Base-by-base conservation (phyloP, 2,888 invertebrate species). In the Cryptus viduatorius region DNA sequence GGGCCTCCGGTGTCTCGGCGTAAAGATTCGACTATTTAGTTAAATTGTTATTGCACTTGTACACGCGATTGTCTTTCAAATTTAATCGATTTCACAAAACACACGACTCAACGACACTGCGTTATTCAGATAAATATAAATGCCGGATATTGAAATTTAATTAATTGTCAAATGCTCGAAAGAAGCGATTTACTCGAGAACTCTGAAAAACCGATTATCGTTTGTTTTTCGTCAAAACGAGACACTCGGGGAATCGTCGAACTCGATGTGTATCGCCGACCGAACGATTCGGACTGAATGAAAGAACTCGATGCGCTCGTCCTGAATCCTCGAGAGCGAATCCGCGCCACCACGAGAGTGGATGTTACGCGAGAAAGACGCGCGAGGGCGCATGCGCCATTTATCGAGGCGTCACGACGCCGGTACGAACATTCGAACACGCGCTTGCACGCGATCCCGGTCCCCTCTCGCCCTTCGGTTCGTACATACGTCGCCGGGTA, bases 391-490 rank as follows among this genome's bases (percentile, higher is more conserved):
- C 73, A 75, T 75, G 73, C 73, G 64, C 37, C 48, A 16, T 24
- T 29, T 16, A 5, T 2, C 48, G 42, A 37, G 84, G 84, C 80
- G 83, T 80, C 80, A 16, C 48, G 53, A 72, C 68, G 80, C 67
- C 77, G 76, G 42, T 77, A 65, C 46, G 72, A 68, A 69, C 14
- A 77, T 77, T 80, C 68, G 48, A 80, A 80, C 71, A 48, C 56
- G 61, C 67, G 46, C 80, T 44, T 59, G 80, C 84, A 79, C 83
- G 76, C 83, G 48, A 76, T 79, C 42, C 31, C 16, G 16, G 46
- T 59, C 48, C 48, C 42, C 64, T 37, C 46, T 14, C 19, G 4
- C 44, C 24, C 10, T 14, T 67, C 8, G 31, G 7, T 37, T 42
- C 37, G 48, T 48, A 16, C 46, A 16, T 44, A 64, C 64, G 14